These are phyloP conservation scores for Tamias sibiricus DNA, from an alignment of 2,113 vertebrate species.

Conservation along the genomic window DNA sequence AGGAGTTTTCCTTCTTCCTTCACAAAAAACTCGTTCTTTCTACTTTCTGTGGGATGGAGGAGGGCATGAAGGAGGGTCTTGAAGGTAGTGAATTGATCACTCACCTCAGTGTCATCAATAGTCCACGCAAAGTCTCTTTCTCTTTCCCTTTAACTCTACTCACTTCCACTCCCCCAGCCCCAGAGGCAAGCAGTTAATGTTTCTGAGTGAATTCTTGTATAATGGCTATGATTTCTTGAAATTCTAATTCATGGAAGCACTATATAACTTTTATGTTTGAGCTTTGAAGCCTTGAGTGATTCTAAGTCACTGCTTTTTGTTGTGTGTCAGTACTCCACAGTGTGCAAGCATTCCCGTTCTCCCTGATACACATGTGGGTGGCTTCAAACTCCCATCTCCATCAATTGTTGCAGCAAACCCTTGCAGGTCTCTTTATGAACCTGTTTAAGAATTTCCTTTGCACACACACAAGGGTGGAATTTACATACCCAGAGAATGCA, in stretches of 20 bases:
- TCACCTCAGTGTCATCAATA: rapidly evolving
- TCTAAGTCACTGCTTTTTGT: background rate
- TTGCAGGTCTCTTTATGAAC: background rate
- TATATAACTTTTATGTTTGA: background rate
- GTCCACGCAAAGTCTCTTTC: background rate
- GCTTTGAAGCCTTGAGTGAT: background rate
- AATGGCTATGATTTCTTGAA: background rate
- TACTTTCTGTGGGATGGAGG: background rate
- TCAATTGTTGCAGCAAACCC: background rate
- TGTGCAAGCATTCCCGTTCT: background rate
- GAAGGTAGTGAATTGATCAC: background rate
- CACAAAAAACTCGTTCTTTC: background rate
- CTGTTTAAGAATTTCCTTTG: background rate
- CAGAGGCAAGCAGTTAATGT: background rate
- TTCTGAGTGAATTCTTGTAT: background rate
- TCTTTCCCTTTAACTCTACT: background rate
- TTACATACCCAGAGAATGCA: background rate
- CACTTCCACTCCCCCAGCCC: background rate
- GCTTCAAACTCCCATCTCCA: background rate
- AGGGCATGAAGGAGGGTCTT: background rate
- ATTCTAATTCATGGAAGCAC: background rate
- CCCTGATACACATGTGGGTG: too few species aligned
- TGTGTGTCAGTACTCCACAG: background rate
- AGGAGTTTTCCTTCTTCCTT: background rate
- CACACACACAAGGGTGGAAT: background rate